A percentile compares a stretch with the other conserved stretches of the same genome.
Evolutionary conservation across 2,113 vertebrate species (phyloP).

Genomic region (Sitta europaea): DNA sequence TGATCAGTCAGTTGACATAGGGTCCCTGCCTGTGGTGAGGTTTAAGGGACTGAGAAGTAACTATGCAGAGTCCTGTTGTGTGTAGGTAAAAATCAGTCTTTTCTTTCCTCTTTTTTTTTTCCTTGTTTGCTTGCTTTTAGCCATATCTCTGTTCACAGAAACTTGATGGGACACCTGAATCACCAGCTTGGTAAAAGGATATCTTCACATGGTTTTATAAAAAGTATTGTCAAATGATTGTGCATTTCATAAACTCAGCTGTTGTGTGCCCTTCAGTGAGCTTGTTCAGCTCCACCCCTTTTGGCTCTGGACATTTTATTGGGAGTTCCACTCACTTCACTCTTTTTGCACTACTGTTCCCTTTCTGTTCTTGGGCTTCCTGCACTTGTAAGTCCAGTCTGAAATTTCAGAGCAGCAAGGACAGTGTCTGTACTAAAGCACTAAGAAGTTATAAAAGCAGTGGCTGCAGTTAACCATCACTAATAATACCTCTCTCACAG

Average conservation of each 20-base stretch:
- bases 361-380: background rate
- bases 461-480: constrained; percentile 36
- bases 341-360: background rate
- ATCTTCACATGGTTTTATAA: background rate
- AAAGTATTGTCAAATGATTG: background rate
- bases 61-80: background rate
- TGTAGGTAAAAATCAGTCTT: background rate
- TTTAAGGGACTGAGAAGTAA: constrained; percentile 16
- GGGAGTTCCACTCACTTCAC: background rate
- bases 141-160: background rate
- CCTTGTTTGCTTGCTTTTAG: constrained; percentile 12
- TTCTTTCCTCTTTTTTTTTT: background rate
- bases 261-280: background rate
- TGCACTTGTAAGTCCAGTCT: background rate
- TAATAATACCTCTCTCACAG: constrained; percentile 25
- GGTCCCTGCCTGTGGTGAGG: background rate
- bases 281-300: background rate
- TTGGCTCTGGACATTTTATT: background rate
- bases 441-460: constrained; percentile 33
- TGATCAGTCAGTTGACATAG: background rate
- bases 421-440: background rate
- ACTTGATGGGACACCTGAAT: background rate
- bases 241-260: background rate
- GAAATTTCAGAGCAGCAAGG: constrained; percentile 11
- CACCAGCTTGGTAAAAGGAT: background rate